Conservation (phyloP, 2,113 vertebrate genomes). For the Catharus minimus region DNA sequence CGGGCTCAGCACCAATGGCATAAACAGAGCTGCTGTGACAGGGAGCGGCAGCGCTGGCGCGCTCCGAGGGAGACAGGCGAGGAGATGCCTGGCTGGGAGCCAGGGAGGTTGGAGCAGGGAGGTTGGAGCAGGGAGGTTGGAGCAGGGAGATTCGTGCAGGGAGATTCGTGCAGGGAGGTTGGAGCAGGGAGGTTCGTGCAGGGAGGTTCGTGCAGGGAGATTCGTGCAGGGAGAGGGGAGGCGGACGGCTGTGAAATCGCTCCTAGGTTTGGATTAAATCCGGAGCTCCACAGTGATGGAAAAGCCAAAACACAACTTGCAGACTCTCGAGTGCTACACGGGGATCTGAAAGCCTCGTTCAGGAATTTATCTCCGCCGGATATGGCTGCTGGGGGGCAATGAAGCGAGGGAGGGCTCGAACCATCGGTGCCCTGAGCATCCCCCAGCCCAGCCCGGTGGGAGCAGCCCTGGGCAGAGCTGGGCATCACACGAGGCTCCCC, state of each 20-base stretch:
- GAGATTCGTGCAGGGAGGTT: too few relatives aligned
- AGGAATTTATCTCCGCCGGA: background rate
- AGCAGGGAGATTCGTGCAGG: too few relatives aligned
- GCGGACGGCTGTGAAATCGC: background rate
- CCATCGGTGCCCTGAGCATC: rapidly evolving
- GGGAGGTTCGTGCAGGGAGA: background rate
- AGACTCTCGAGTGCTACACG: background rate
- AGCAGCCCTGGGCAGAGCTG: background rate
- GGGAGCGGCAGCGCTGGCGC: background rate
- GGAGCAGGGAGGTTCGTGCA: too few relatives aligned
- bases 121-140: too few relatives aligned
- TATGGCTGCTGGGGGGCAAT: rapidly evolving
- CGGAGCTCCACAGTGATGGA: background rate
- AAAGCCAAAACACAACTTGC: background rate
- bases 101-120: background rate
- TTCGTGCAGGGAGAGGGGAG: background rate
- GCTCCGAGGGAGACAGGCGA: background rate
- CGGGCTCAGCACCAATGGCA: background rate
- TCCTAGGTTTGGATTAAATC: background rate
- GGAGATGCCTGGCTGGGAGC: background rate
- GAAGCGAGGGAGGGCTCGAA: background rate
- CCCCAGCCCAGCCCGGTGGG: rapidly evolving
- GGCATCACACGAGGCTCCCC: background rate
- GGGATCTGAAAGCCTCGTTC: background rate
- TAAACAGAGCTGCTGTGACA: background rate